Conservation (phyloP, 2,888 invertebrate genomes). For the Phyllotreta striolata region DNA sequence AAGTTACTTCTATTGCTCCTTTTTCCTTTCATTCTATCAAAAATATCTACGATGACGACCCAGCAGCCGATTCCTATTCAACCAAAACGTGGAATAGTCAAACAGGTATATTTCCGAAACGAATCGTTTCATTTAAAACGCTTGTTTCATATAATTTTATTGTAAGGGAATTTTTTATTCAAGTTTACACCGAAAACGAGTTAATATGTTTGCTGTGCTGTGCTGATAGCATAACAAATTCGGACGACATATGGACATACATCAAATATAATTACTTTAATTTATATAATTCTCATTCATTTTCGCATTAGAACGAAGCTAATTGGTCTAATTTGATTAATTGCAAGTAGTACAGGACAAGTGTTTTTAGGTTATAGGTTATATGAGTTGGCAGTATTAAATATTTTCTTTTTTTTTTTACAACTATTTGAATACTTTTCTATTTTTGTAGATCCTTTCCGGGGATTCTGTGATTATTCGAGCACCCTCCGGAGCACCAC, state of each 20-base stretch:
- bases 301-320: no score
- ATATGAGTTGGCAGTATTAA: slow-evolving; percentile 52
- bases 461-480: slow-evolving; percentile 95
- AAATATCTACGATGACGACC: slow-evolving; percentile 42
- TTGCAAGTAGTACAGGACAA: not conserved
- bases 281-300: not conserved
- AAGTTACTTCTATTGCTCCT: slow-evolving; percentile 33
- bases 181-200: slow-evolving; percentile 1
- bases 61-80: slow-evolving; percentile 50
- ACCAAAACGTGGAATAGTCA: slow-evolving; percentile 67
- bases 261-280: not conserved
- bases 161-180: slow-evolving; percentile 5
- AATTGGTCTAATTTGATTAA: not conserved
- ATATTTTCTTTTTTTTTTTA: slow-evolving; percentile 4
- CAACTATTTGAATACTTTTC: not conserved
- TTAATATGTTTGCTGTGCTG: slow-evolving; percentile 38
- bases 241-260: slow-evolving; percentile 28
- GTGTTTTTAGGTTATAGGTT: slow-evolving; percentile 39
- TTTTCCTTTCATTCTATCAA: slow-evolving; percentile 32
- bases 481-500: slow-evolving; percentile 87
- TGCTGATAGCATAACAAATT: slow-evolving; percentile 54
- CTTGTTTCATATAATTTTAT: not conserved
- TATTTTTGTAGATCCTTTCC: slow-evolving; percentile 80
- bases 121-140: slow-evolving; percentile 1
- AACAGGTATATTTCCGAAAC: slow-evolving; percentile 63